Conservation (phyloP, 2,797 vertebrate genomes). For the Oryzias dopingdopingensis region DNA sequence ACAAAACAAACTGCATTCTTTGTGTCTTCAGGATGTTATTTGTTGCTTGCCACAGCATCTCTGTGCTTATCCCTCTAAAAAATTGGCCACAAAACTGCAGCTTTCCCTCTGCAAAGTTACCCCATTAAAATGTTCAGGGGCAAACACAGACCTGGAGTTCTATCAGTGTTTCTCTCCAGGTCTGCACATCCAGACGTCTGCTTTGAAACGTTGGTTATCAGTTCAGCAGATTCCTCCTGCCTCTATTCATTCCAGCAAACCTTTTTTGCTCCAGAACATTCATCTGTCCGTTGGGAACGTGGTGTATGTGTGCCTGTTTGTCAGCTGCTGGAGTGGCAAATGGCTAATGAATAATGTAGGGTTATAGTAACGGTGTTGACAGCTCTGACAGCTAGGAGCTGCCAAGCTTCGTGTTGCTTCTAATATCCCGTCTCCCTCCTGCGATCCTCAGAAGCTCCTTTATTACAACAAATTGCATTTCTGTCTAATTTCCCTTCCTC, state of each 20-base stretch:
- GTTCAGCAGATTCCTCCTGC: conserved; percentile 42
- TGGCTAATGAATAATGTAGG: conserved; percentile 83
- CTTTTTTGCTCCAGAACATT: conserved; percentile 44
- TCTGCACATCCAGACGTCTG: conserved; percentile 26
- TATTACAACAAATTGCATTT: conserved; percentile 63
- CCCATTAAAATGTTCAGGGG: conserved; percentile 40
- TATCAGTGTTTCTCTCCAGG: conserved; percentile 3
- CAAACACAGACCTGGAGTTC: conserved; percentile 43
- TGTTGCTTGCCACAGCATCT: conserved; percentile 39
- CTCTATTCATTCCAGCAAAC: conserved; percentile 45
- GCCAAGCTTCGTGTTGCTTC: conserved; percentile 70
- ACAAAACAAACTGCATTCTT: conserved; percentile 58
- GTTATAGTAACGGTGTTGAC: conserved; percentile 77
- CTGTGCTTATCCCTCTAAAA: conserved; percentile 45
- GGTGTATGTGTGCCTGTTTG: conserved; percentile 29
- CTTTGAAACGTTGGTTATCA: conserved; percentile 48
- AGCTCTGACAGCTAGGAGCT: conserved; percentile 75
- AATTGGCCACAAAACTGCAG: conserved; percentile 46
- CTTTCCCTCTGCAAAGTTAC: conserved; percentile 23
- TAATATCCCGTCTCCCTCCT: conserved; percentile 74
- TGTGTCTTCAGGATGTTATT: conserved; percentile 46
- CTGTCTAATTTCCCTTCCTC: conserved; percentile 37
- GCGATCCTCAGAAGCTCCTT: conserved; percentile 62
- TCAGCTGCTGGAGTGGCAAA: conserved; percentile 59
- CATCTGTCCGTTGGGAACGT: conserved; percentile 20